Percentiles rank a stretch among this genome's conserved stretches.
Conservation (phyloP, 2,888 invertebrate species). For the Thecocarcelia acutangulata region DNA sequence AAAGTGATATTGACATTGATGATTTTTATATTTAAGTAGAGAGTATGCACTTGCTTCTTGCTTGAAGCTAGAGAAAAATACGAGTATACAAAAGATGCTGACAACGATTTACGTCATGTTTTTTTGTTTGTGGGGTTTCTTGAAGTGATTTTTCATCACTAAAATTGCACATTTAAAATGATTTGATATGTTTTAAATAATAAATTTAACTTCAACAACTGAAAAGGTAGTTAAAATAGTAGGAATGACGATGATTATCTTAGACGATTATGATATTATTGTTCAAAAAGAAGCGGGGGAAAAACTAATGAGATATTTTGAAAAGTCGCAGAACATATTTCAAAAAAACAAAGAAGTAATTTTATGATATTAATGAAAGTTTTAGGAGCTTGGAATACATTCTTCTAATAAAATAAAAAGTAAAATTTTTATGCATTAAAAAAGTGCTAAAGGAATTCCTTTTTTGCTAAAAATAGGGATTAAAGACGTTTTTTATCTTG, state of each 20-base stretch:
- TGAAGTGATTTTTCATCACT: constrained; percentile 68
- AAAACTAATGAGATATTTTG: too few species aligned
- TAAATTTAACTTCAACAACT: constrained; percentile 46
- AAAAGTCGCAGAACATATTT: too few species aligned
- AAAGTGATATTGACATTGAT: constrained; percentile 63
- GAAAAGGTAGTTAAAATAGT: constrained; percentile 18
- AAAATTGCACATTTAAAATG: constrained; percentile 59
- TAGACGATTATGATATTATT: constrained; percentile 47
- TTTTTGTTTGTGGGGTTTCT: constrained; percentile 32
- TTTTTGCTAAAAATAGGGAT: too few species aligned
- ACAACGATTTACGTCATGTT: constrained; percentile 52
- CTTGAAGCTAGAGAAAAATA: constrained; percentile 3
- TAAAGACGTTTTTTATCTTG: too few species aligned
- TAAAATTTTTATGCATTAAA: too few species aligned
- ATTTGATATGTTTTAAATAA: constrained; percentile 44
- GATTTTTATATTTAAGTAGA: constrained; percentile 23
- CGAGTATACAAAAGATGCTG: neutral
- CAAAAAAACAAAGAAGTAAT: too few species aligned
- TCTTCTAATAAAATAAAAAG: too few species aligned
- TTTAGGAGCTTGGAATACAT: too few species aligned
- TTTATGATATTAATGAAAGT: too few species aligned
- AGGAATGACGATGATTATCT: constrained; percentile 36
- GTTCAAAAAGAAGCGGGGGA: neutral
- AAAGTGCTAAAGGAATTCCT: too few species aligned
- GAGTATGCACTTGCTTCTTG: constrained; percentile 47